Evolutionary conservation across 2,888 invertebrate species (phyloP).

Genomic region (Philaethria dido): DNA sequence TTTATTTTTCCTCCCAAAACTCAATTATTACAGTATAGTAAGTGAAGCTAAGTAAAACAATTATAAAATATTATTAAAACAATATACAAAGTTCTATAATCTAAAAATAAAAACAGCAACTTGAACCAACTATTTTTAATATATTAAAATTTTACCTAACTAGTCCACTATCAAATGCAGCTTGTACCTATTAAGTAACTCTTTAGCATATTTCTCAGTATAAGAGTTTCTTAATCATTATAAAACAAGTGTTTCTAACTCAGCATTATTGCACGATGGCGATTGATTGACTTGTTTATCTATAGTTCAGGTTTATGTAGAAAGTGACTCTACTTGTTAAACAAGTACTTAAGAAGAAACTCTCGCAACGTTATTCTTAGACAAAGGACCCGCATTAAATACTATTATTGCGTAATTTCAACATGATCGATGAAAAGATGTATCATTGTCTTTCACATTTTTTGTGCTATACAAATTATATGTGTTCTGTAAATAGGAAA

Average conservation of each 20-base stretch:
- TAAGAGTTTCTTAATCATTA: constrained; percentile 20
- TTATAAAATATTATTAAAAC: no score
- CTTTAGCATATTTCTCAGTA: constrained; percentile 23
- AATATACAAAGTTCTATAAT: no score
- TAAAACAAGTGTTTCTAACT: constrained; percentile 25
- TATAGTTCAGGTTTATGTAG: constrained; percentile 38
- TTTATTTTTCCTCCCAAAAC: no score
- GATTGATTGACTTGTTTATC: constrained; percentile 32
- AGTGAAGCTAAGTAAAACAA: no score
- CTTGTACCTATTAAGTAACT: constrained; percentile 17
- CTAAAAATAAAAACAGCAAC: no score
- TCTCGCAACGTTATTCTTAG: constrained; percentile 38
- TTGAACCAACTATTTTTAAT: no score
- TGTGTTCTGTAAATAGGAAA: background rate
- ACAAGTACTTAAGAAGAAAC: constrained; percentile 51
- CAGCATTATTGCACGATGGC: constrained; percentile 23
- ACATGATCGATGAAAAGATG: constrained; percentile 46
- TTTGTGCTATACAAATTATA: background rate
- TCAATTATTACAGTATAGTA: no score
- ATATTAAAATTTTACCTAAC: no score
- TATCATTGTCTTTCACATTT: background rate
- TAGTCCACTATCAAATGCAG: no score
- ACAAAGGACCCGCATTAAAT: constrained; percentile 45
- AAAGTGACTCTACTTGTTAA: constrained; percentile 43
- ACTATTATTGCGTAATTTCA: constrained; percentile 59